Evolutionary conservation across 1,140 invertebrate species (phyloP), one percentile per base, ranked within the genome.

Genomic region (Aphis gossypii): DNA sequence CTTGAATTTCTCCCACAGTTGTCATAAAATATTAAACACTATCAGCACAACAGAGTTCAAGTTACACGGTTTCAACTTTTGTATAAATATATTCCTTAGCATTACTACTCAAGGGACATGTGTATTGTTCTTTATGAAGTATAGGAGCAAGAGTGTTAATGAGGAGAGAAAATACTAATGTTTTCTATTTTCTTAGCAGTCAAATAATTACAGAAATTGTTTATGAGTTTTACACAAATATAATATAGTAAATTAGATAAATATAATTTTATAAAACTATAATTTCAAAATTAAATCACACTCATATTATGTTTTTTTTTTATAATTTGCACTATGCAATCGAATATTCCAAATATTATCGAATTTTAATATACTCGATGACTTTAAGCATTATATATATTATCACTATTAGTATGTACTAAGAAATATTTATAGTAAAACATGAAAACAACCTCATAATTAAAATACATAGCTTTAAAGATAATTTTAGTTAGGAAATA

Each of bases 101-200:
- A 46, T 54, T 54, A 48, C 38, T 35, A 21, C 9, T 38, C 46
- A 38, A 2, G 23, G 8, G 76, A 92, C 60, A 92, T 76, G 30
- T 92, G 46, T 51, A 92, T 82, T 92, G 91, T 92, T 92, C 68
- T 92, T 46, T n/a, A 38, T 30, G 91, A 14, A 51, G 44, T 83
- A 82, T 46, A 92, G 68, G 68, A 1, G 21, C 8, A 48, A 51
- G 51, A 51, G 82, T 92, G 46, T 92, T 83, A 83, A 83, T 83
- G 91, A 83, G 68, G 35, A 41, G 91, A 83, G n/a, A 84, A 83
- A 48, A 91, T 30, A 91, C 44, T 44, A 91, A 91, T 91, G 60
- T 91, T 76, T 91, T 91, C 14, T 25, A 56, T 38, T 38, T 30
- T 83, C 9, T 83, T 21, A 51, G n/a, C 46, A 21, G 23, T 7